These are phyloP conservation scores for Imbricaverruca yamaguchii DNA, from an alignment of 2,888 invertebrate species.

Conservation along the genomic window DNA sequence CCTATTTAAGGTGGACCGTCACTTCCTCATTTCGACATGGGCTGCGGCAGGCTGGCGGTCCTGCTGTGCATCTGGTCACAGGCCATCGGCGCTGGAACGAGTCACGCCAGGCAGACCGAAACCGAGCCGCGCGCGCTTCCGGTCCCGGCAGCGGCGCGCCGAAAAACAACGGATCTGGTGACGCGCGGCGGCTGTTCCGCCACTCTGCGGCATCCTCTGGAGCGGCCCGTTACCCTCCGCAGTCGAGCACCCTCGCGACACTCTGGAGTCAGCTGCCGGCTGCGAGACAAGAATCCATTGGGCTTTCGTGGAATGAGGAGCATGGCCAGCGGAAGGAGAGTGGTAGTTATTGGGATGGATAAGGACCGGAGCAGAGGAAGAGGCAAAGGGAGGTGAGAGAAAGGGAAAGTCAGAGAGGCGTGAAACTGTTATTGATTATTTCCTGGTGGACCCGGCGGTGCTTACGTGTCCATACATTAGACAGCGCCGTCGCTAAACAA, in stretches of 20 bases:
- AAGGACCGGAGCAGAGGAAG: too few relatives aligned
- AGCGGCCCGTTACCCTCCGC: background rate
- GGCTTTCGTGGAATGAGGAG: too few relatives aligned
- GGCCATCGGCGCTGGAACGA: background rate
- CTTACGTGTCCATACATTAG: slow-evolving; percentile 7
- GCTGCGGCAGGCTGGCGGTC: too few relatives aligned
- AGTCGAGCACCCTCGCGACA: background rate
- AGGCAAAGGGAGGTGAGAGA: background rate
- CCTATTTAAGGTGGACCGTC: too few relatives aligned
- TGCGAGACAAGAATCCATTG: background rate
- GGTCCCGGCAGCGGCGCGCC: background rate
- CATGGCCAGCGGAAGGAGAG: too few relatives aligned
- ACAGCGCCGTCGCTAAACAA: background rate
- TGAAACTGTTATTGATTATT: background rate
- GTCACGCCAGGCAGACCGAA: background rate
- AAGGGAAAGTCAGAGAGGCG: too few relatives aligned
- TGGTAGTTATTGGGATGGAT: too few relatives aligned
- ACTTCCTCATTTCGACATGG: too few relatives aligned
- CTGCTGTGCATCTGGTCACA: background rate
- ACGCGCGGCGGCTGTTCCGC: background rate
- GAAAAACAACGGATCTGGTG: background rate
- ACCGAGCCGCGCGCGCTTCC: background rate
- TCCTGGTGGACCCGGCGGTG: background rate
- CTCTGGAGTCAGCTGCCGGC: background rate
- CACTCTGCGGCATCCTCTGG: too few relatives aligned